Conservation (phyloP, 2,797 vertebrate species). For the Tympanoctomys barrerae region DNA sequence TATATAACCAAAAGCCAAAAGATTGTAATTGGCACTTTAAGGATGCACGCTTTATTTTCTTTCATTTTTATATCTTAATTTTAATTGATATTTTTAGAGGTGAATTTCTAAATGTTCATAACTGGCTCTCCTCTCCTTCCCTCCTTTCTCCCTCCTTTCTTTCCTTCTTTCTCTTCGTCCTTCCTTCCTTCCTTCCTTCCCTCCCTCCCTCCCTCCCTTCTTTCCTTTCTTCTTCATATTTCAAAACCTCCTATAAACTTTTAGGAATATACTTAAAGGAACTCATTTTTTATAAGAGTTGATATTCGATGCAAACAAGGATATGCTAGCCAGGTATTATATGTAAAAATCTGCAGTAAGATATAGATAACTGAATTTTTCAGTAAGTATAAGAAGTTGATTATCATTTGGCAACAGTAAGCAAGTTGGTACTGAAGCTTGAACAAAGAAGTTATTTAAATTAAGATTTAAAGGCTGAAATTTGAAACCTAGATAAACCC, state of each 20-base stretch:
- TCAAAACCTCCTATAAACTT: background rate
- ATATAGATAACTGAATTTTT: background rate
- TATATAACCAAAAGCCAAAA: conserved; percentile 11
- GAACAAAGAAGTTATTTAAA: background rate
- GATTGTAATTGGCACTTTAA: conserved; percentile 5
- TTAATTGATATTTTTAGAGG: background rate
- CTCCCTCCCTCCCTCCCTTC: background rate
- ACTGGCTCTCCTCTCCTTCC: conserved; percentile 30
- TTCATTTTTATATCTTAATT: background rate
- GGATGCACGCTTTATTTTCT: background rate
- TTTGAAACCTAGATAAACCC: background rate
- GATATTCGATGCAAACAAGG: background rate
- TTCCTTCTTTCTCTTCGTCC: background rate
- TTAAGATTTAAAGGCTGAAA: background rate
- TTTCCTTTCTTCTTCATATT: background rate
- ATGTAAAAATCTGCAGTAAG: background rate
- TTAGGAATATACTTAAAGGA: background rate
- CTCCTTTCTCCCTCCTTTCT: background rate
- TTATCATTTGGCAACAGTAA: conserved; percentile 8
- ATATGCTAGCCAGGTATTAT: background rate
- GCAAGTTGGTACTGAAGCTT: background rate
- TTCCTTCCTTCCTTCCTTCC: background rate
- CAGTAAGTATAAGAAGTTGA: background rate
- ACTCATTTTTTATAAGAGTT: background rate
- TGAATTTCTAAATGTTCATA: background rate